Conservation (phyloP, 2,888 invertebrate genomes). For the Eulithis testata region DNA sequence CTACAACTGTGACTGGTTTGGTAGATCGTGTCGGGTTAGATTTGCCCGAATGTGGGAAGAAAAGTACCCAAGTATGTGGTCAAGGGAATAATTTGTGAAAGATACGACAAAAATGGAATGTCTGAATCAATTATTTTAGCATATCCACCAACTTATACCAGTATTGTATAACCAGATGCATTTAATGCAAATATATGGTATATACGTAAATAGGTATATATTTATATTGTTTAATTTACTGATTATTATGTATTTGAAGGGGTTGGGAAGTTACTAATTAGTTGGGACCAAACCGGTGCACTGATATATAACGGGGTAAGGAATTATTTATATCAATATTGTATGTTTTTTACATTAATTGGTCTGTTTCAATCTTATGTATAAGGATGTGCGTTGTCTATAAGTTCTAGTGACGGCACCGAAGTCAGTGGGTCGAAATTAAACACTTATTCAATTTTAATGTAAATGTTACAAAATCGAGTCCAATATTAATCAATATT, state of each 20-base stretch:
- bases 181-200: slow-evolving; percentile 72
- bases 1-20: slow-evolving; percentile 43
- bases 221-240: slow-evolving; percentile 42
- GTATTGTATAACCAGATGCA: slow-evolving; percentile 66
- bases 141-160: slow-evolving; percentile 68
- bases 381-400: slow-evolving; percentile 52
- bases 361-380: slow-evolving; percentile 64
- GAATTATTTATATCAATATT: slow-evolving; percentile 52
- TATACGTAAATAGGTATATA: slow-evolving; percentile 70
- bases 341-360: slow-evolving; percentile 47
- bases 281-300: slow-evolving; percentile 83
- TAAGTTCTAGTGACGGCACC: slow-evolving; percentile 43
- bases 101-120: slow-evolving; percentile 43
- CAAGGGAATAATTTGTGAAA: slow-evolving; percentile 40
- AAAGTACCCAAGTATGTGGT: slow-evolving; percentile 3
- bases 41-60: slow-evolving; percentile 3
- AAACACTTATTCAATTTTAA: slow-evolving; percentile 39
- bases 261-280: slow-evolving; percentile 32
- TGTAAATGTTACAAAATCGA: slow-evolving; percentile 38
- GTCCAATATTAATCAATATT: slow-evolving; percentile 43
- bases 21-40: slow-evolving; percentile 27
- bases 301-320: slow-evolving; percentile 61
- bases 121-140: slow-evolving; percentile 74
- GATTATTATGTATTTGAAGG: slow-evolving; percentile 33
- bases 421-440: slow-evolving; percentile 50